phyloP scores from a whole-genome alignment of 2,113 vertebrate species.

The Chrysochloris asiatica region DNA sequence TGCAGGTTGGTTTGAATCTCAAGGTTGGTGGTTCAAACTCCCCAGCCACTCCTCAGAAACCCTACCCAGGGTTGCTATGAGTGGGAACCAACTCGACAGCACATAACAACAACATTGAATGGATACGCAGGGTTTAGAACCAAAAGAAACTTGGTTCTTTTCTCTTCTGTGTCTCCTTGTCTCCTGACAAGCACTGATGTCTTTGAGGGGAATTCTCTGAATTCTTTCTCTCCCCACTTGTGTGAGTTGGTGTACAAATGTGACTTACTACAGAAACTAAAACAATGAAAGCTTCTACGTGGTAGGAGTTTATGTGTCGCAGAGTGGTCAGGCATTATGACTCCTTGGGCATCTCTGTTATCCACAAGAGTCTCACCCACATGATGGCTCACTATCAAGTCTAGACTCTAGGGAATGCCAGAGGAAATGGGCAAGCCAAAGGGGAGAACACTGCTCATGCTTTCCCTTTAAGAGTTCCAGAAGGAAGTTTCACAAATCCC shows the following conservation, averaged over 20 bases:
- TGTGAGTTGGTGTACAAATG: too few relatives aligned
- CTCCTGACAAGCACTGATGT: neutral
- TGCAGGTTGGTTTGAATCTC: too few relatives aligned
- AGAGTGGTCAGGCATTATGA: neutral
- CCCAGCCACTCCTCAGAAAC: too few relatives aligned
- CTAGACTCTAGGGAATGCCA: neutral
- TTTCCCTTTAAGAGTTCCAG: neutral
- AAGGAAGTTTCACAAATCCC: neutral
- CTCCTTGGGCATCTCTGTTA: neutral
- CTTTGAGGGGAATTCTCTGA: neutral
- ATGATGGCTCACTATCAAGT: neutral
- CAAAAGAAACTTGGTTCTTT: neutral
- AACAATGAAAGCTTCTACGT: too few relatives aligned
- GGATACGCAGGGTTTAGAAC: neutral
- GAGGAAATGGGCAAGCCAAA: neutral
- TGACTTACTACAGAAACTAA: too few relatives aligned
- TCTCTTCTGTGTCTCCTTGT: neutral
- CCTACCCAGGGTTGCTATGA: too few relatives aligned
- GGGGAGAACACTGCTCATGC: neutral
- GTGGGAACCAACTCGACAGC: too few relatives aligned
- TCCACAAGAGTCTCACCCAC: too few relatives aligned
- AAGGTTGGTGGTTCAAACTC: too few relatives aligned
- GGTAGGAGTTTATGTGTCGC: neutral
- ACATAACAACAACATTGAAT: too few relatives aligned
- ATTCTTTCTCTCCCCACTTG: too few relatives aligned